A percentile compares a stretch with the other conserved stretches of the same genome.
Evolutionary conservation across 2,797 vertebrate species (phyloP).

Genomic region (Remorina albescens): DNA sequence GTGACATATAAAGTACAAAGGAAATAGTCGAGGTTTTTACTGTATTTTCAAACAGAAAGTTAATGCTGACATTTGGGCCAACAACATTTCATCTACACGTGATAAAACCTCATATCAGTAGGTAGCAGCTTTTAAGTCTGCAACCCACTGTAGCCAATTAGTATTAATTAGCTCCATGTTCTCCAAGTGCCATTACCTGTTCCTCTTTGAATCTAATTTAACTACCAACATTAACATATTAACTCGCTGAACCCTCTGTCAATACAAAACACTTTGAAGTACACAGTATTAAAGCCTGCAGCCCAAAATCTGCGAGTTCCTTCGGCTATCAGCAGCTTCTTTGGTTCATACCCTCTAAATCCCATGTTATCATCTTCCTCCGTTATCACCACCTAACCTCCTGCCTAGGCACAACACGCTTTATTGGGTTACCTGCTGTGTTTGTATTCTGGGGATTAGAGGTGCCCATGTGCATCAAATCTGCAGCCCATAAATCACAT

Average conservation of each 20-base stretch:
- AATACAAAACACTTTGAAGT: slow-evolving; percentile 1
- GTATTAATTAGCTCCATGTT: background rate
- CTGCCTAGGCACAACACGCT: slow-evolving; percentile 46
- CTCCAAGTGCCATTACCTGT: background rate
- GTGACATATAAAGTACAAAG: no score
- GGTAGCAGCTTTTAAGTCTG: background rate
- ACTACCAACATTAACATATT: slow-evolving; percentile 2
- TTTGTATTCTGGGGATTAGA: slow-evolving; percentile 54
- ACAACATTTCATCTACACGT: background rate
- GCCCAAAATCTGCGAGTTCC: background rate
- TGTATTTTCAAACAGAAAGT: no score
- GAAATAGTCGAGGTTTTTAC: no score
- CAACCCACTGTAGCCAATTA: background rate
- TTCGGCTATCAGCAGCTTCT: slow-evolving; percentile 40
- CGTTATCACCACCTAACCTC: slow-evolving; percentile 42
- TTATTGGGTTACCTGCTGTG: slow-evolving; percentile 44
- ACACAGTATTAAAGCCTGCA: background rate
- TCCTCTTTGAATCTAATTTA: background rate
- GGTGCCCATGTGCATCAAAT: slow-evolving; percentile 27
- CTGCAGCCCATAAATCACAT: slow-evolving; percentile 35
- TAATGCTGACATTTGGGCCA: background rate
- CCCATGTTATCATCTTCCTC: slow-evolving; percentile 40
- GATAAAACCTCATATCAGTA: background rate
- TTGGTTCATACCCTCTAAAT: slow-evolving; percentile 55
- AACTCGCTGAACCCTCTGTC: background rate